Conservation (phyloP, 2,888 invertebrate species). For the Asteroscopus sphinx region DNA sequence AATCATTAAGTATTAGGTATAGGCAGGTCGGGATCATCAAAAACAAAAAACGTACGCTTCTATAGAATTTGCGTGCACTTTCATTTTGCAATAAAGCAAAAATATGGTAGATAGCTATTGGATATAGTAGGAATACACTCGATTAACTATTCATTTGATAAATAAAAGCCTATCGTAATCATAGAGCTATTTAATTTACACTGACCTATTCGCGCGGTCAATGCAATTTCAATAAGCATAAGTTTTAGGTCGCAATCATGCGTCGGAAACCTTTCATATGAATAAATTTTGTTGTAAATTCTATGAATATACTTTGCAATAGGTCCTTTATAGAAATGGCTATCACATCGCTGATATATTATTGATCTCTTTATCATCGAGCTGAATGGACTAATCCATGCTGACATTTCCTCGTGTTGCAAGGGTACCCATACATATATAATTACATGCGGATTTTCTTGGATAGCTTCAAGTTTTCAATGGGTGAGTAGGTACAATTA, state of each 20-base stretch:
- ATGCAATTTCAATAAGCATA: conserved; percentile 27
- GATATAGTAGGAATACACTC: too few relatives aligned
- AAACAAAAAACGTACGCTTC: too few relatives aligned
- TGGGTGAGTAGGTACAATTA: background rate
- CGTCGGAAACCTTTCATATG: conserved; percentile 20
- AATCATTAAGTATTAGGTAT: too few relatives aligned
- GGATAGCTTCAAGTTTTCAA: background rate
- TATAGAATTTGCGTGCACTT: too few relatives aligned
- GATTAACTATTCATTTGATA: too few relatives aligned
- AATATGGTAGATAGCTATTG: too few relatives aligned
- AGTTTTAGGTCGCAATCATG: conserved; percentile 7
- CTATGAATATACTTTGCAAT: conserved; percentile 19
- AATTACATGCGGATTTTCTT: conserved; percentile 10
- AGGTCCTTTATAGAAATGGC: conserved; percentile 26
- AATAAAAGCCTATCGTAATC: background rate
- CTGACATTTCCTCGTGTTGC: conserved; percentile 45
- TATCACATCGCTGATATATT: conserved; percentile 26
- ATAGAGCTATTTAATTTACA: conserved; percentile 13
- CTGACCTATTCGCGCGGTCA: conserved; percentile 37
- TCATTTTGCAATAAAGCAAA: too few relatives aligned
- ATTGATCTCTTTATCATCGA: conserved; percentile 33
- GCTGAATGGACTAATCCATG: conserved; percentile 44
- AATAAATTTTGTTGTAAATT: too few relatives aligned
- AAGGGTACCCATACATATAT: conserved; percentile 16
- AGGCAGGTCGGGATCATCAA: too few relatives aligned